Evolutionary conservation across 2,888 invertebrate species (phyloP).

Genomic region (Megastigmus dorsalis): DNA sequence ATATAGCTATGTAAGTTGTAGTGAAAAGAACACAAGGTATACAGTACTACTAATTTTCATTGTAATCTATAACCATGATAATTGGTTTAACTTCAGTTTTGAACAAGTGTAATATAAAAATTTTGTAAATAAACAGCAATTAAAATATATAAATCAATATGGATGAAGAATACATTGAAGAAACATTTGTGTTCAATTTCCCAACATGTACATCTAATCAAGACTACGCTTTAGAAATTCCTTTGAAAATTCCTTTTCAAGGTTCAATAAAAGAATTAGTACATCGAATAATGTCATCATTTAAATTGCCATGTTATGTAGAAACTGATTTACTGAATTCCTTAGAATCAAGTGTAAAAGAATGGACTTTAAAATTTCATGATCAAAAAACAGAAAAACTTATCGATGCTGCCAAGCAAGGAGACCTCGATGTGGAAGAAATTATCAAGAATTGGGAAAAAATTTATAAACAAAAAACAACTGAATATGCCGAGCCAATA

Average conservation of each 20-base stretch:
- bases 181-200: constrained; percentile 75
- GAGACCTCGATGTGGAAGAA: constrained; percentile 83
- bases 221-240: constrained; percentile 78
- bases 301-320: constrained; percentile 82
- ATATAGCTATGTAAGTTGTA: too few species aligned
- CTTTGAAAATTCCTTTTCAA: constrained; percentile 78
- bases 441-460: constrained; percentile 88
- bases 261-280: constrained; percentile 80
- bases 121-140: not conserved
- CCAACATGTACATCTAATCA: constrained; percentile 78
- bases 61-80: too few species aligned
- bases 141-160: constrained; percentile 53
- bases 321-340: constrained; percentile 80
- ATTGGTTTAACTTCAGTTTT: not conserved
- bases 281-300: constrained; percentile 80
- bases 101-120: not conserved
- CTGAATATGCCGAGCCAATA: constrained; percentile 88
- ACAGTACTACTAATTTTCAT: too few species aligned
- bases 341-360: constrained; percentile 80
- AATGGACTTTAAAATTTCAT: constrained; percentile 81
- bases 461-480: constrained; percentile 85
- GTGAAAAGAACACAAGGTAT: too few species aligned
- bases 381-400: constrained; percentile 80
- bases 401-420: constrained; percentile 79
- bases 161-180: constrained; percentile 66